These are phyloP conservation scores for Conopomorpha cramerella DNA, from an alignment of 1,140 invertebrate species.

Conservation along the genomic window DNA sequence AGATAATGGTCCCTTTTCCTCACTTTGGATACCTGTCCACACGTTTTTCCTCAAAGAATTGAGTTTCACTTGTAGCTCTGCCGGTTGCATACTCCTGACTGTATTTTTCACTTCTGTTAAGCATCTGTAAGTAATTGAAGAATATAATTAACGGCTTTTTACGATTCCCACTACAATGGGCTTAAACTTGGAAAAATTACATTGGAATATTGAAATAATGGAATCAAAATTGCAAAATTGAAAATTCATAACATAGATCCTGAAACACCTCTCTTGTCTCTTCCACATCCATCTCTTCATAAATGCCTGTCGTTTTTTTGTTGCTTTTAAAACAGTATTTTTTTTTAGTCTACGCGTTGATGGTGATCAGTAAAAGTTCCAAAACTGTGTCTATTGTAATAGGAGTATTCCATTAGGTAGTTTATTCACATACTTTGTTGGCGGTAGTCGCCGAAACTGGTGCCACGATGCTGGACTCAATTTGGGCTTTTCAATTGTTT, in stretches of 20 bases:
- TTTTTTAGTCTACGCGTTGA: no score
- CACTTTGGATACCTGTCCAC: constrained; percentile 60
- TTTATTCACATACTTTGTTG: constrained; percentile 35
- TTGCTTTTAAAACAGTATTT: no score
- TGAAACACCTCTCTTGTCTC: no score
- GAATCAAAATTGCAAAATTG: no score
- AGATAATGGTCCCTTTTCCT: constrained; percentile 59
- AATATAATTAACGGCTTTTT: no score
- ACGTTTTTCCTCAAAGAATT: constrained; percentile 61
- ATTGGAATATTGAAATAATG: no score
- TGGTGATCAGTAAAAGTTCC: no score
- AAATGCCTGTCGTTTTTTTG: no score
- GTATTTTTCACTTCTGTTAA: constrained; percentile 37
- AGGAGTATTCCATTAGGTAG: constrained; percentile 1
- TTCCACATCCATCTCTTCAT: no score
- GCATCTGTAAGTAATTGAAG: constrained; percentile 23
- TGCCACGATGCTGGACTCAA: constrained; percentile 45
- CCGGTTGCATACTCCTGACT: constrained; percentile 41
- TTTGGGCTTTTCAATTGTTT: constrained; percentile 33
- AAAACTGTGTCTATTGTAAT: constrained; percentile 9
- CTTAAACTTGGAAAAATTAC: no score
- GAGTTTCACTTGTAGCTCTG: constrained; percentile 62
- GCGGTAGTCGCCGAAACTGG: constrained; percentile 47
- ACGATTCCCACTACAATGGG: no score
- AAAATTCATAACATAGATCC: no score